Evolutionary conservation across 2,888 invertebrate species (phyloP).

Genomic region (Thymelicus sylvestris): DNA sequence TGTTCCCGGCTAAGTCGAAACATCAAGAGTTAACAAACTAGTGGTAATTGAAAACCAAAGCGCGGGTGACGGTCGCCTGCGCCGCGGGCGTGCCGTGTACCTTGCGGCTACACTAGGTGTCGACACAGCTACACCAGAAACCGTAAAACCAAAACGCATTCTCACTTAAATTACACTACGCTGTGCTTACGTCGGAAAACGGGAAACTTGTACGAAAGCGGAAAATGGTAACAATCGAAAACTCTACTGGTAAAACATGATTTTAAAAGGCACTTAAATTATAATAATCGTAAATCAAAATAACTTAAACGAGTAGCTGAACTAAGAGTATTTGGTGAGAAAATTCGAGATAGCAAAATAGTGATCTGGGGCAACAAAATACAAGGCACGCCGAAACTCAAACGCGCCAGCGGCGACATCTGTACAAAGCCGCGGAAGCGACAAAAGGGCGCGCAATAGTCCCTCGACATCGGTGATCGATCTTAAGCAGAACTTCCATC

Average conservation of each 20-base stretch:
- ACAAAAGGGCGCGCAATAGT: background rate
- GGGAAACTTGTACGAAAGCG: conserved; percentile 11
- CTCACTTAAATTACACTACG: conserved; percentile 23
- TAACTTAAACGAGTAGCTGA: conserved; percentile 20
- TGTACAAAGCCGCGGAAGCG: background rate
- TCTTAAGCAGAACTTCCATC: background rate
- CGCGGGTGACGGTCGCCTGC: conserved; percentile 47
- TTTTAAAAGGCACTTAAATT: conserved; percentile 19
- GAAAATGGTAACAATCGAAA: conserved; percentile 22
- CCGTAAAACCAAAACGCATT: conserved; percentile 27
- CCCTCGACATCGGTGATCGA: background rate
- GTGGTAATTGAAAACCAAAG: conserved; percentile 46
- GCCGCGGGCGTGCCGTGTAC: conserved; percentile 48
- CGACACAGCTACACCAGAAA: conserved; percentile 38
- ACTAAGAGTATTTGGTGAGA: conserved; percentile 30
- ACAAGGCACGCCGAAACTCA: conserved; percentile 32
- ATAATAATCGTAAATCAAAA: conserved; percentile 20
- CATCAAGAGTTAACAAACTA: conserved; percentile 49
- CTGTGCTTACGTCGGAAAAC: conserved; percentile 24
- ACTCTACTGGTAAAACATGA: conserved; percentile 27
- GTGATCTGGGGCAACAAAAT: conserved; percentile 30
- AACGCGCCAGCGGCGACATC: conserved; percentile 9
- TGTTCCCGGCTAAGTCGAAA: conserved; percentile 48
- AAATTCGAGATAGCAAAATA: conserved; percentile 16
- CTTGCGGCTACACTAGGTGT: conserved; percentile 43